Conservation (phyloP, 2,113 vertebrate genomes). For the Physeter macrocephalus region DNA sequence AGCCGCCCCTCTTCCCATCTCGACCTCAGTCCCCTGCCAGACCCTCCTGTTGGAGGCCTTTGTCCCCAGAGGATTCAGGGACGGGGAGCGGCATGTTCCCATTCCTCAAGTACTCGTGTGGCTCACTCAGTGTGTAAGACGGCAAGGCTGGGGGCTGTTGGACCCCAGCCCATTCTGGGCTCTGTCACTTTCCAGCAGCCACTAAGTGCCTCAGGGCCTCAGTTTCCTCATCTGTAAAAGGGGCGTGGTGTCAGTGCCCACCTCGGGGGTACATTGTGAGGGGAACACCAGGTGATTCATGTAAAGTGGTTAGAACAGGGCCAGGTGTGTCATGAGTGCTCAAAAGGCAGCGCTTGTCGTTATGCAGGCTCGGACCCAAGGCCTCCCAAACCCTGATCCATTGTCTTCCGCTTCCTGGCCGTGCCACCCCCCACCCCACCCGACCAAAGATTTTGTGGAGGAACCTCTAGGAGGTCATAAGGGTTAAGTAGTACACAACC, state of each 20-base stretch:
- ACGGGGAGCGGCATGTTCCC: fast-evolving
- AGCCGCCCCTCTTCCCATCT: background rate
- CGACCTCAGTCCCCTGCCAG: background rate
- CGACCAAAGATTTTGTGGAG: background rate
- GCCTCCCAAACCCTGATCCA: background rate
- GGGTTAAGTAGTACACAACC: background rate
- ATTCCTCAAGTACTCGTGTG: fast-evolving
- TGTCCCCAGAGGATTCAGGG: background rate
- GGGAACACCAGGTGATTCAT: background rate
- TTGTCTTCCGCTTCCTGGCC: background rate
- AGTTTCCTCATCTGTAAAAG: background rate
- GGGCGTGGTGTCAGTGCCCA: fast-evolving
- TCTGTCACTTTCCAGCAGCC: background rate
- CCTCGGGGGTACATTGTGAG: background rate
- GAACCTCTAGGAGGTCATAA: background rate
- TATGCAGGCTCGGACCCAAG: background rate
- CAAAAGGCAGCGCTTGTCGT: background rate
- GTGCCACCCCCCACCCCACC: fast-evolving
- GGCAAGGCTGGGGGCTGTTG: fast-evolving
- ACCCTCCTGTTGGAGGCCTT: fast-evolving
- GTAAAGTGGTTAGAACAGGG: fast-evolving
- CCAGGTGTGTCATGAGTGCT: background rate
- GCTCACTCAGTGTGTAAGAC: fast-evolving
- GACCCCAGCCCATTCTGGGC: background rate
- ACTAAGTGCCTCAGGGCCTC: background rate